Evolutionary conservation across 1,140 invertebrate species (phyloP).

Genomic region (Alviniconcha marisindica): DNA sequence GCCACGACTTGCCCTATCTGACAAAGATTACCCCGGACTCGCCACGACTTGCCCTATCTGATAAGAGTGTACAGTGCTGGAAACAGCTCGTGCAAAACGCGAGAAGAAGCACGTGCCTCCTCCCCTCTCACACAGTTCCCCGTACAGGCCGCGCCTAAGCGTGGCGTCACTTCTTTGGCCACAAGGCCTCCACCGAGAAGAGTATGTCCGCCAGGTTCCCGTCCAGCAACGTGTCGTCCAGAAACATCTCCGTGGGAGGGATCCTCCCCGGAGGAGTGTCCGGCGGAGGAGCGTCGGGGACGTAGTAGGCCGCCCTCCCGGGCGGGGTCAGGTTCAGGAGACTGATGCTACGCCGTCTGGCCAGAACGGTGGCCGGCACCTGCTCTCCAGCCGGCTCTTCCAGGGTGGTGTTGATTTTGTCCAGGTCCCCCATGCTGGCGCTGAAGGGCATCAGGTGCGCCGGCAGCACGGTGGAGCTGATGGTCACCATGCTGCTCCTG

Average conservation of each 20-base stretch:
- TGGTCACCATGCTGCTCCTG: constrained; percentile 3
- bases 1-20: too few species aligned
- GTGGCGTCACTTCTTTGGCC: constrained; percentile 51
- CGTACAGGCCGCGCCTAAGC: too few species aligned
- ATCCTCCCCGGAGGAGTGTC: neutral
- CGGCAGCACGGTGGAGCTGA: neutral
- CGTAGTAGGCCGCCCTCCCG: constrained; percentile 20
- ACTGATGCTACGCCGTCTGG: constrained; percentile 37
- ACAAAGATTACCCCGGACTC: too few species aligned
- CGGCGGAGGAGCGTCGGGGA: constrained; percentile 9
- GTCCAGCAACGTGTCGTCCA: constrained; percentile 57
- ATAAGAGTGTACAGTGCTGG: too few species aligned
- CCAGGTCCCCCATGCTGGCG: constrained; percentile 42
- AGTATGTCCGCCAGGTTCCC: constrained; percentile 60
- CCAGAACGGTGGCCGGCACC: neutral
- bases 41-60: too few species aligned
- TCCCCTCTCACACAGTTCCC: too few species aligned
- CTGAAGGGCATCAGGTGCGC: constrained; percentile 32
- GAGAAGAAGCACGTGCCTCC: too few species aligned
- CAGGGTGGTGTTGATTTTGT: constrained; percentile 36
- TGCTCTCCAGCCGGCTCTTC: constrained; percentile 7
- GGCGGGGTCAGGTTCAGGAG: constrained; percentile 40
- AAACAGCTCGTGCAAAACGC: too few species aligned
- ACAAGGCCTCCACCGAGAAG: constrained; percentile 60
- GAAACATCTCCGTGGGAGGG: constrained; percentile 38